Base-by-base conservation (phyloP, 2,113 vertebrate genomes). In the Erpornis zantholeuca region DNA sequence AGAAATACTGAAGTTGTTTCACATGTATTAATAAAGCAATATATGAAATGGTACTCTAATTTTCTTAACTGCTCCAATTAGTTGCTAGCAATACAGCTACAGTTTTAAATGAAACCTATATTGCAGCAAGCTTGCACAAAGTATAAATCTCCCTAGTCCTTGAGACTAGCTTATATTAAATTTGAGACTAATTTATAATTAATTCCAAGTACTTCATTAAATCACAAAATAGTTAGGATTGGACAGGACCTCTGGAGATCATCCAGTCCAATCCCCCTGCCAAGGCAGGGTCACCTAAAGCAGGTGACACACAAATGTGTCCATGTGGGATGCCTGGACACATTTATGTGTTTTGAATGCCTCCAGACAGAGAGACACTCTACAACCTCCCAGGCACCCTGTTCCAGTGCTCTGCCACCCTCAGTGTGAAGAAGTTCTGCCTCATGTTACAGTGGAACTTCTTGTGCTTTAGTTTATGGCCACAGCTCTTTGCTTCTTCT, bases 401-500 rank as follows among this genome's bases (percentile, higher is more conserved):
- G 18, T 52, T 31, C 33, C 28, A 52, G 52, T 24, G 36, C 3
- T 44, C 52, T 44, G 44, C 21, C 35, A 57, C 6, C 21, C 25
- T 56, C 31, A 15, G 5, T 12, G 25, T 42, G 20, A 42, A 27
- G 9, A 49, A 42, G 0, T 64, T 80, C 57, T 56, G 5, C 31
- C 14, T 49, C 21, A 15, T 12, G 9, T 56, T 64, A 17, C 2
- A 3, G 38, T 69, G 28, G 6, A 78, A 61, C 13, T 35, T 63
- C n/a, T 6, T 35, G 9, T 27, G 5, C 5, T 87, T 63, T 47
- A 29, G n/a, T 70, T 29, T 24, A n/a, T 2, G 13, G 47, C 19
- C 24, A 40, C 0, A 0, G 13, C 29, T 61, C 18, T 13, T 29
- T 1, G 0, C n/a, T 5, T 18, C 8, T 31, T 38, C 25, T 42